Base-by-base conservation (phyloP, 2,113 vertebrate genomes). In the Tachysurus vachellii region DNA sequence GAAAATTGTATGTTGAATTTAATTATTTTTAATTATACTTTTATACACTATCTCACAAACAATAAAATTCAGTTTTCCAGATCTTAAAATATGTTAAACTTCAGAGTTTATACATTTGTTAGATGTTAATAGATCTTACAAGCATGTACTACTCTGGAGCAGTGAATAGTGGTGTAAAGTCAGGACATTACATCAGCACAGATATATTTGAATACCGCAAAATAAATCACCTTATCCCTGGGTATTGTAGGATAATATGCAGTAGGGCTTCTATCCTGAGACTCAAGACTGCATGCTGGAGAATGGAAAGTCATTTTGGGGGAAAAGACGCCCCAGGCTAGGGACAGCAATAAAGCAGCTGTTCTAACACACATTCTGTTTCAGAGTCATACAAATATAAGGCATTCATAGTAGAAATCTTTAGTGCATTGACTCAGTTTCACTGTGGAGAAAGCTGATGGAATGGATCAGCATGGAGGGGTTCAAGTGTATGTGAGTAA, bases 401-500 rank as follows among this genome's bases (percentile, higher is more conserved):
- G 42, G 47, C 53, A 68, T 62, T 36, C 56, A 26, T 79, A 64
- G 76, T 61, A 36, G 57, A 47, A 80, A 56, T 31, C 76, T 62
- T 57, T 14, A 86, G 62, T n/a, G 81, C 57, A 42, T 62, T 86
- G 75, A 77, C 47, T 54, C 47, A 21, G 17, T 36, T 83, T 77
- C 59, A 47, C 50, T 9, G 31, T 59, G 47, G 80, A 36, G 8
- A 28, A 64, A 9, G 77, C 23, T 56, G 56, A 64, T n/a, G 47
- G 23, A 19, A 19, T 59, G 53, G 70, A 75, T 83, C 47, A 36
- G 66, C 19, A 68, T 53, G 17, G 23, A 36, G 36, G 36, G 68
- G 80, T 19, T 28, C 28, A 47, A 57, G 44, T 7, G 3, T 28
- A 42, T 76, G 75, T 59, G 50, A 66, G 83, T 28, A 68, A 64